These are phyloP conservation scores for Ophiothrix spiculata DNA, from an alignment of 35 echinoderm and acorn worm genomes.

Conservation along the genomic window DNA sequence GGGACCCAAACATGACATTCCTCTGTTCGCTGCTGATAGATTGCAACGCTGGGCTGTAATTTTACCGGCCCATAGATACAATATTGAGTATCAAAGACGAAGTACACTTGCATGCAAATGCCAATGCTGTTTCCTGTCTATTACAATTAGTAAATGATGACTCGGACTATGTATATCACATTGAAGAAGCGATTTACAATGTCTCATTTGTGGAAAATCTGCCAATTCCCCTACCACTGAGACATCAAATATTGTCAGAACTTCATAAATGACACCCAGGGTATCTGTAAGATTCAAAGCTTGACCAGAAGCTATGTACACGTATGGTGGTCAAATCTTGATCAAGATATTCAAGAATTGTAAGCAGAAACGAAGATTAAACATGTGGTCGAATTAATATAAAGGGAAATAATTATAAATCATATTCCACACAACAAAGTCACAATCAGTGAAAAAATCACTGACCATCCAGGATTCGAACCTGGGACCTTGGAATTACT, in stretches of 20 bases:
- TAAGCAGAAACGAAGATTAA: no score
- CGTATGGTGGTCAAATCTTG: constrained; percentile 43
- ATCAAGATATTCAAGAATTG: constrained; percentile 36
- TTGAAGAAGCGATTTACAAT: constrained; percentile 22
- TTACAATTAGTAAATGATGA: background rate
- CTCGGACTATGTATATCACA: background rate
- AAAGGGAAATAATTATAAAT: no score
- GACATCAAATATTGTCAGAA: constrained; percentile 20
- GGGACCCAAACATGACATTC: constrained; percentile 39
- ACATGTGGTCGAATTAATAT: no score
- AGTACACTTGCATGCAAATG: constrained; percentile 4
- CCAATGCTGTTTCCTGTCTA: constrained; percentile 39
- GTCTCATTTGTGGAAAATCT: constrained; percentile 44
- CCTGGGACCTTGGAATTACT: no score
- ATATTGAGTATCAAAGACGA: constrained; percentile 28
- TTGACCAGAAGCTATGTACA: constrained; percentile 34
- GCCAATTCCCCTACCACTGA: constrained; percentile 12
- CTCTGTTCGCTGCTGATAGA: constrained; percentile 39
- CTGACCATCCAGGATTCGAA: no score
- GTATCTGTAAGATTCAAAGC: constrained; percentile 35
- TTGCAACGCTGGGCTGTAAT: constrained; percentile 70
- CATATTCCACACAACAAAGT: no score
- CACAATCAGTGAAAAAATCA: no score
- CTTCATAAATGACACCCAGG: constrained; percentile 55
- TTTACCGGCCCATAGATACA: constrained; percentile 41